These are phyloP conservation scores for Molanna angustata DNA, from an alignment of 2,888 invertebrate species.

Conservation along the genomic window DNA sequence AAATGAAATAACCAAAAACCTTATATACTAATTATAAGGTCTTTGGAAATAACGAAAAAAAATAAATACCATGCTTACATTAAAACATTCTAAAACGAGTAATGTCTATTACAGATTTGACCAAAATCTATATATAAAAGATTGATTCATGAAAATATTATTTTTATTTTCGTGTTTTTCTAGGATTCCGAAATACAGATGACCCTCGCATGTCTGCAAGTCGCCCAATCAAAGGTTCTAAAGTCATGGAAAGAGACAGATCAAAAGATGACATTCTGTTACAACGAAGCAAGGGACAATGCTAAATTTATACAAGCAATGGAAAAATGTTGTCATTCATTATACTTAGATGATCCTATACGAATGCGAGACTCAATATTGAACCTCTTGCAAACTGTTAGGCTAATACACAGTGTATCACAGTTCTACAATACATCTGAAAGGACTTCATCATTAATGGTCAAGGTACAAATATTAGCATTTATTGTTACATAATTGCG, in stretches of 20 bases:
- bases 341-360: slow-evolving; percentile 90
- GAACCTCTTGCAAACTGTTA: slow-evolving; percentile 85
- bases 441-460: slow-evolving; percentile 92
- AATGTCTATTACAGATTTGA: no score
- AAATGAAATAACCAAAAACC: no score
- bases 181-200: slow-evolving; percentile 73
- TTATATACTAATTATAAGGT: no score
- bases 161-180: slow-evolving; percentile 6
- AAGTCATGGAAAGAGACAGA: slow-evolving; percentile 83
- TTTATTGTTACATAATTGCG: no score
- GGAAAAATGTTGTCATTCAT: slow-evolving; percentile 91
- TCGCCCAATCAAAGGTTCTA: slow-evolving; percentile 75
- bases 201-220: slow-evolving; percentile 71
- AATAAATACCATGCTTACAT: no score
- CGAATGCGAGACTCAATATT: slow-evolving; percentile 89
- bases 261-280: slow-evolving; percentile 88
- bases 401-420: slow-evolving; percentile 91
- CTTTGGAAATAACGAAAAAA: no score
- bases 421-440: slow-evolving; percentile 96
- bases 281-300: slow-evolving; percentile 94
- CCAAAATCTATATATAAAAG: no score
- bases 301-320: slow-evolving; percentile 92
- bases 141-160: no score
- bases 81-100: no score
- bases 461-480: slow-evolving; percentile 68